Evolutionary conservation across 2,113 vertebrate species (phyloP), one percentile per base, ranked within the genome.

Genomic region (Typhlomys cinereus): DNA sequence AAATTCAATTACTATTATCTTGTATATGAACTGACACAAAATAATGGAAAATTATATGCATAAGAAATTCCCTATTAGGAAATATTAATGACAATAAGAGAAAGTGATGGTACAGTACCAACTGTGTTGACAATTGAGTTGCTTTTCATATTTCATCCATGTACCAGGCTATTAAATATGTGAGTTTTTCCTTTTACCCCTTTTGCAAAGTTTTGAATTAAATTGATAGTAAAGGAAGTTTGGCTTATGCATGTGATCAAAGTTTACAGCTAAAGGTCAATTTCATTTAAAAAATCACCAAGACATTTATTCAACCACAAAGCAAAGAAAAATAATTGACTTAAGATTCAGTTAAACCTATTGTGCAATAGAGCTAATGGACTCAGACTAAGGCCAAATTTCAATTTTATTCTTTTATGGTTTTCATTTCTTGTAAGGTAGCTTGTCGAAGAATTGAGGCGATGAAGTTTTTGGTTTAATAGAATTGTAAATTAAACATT

Each of bases 401-500:
- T 85, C 46, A 73, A 46, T 80, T 92, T 95, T 93, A 91, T 93
- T 80, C 80, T 74, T 95, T 95, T 93, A 88, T 88, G 23, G 6
- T 70, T 81, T 91, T 48, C 94, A 34, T 59, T 79, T 79, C 79
- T 74, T 36, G 85, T 25, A 27, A 62, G 67, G 39, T 41, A 85
- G 75, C 73, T 92, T n/a, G 85, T 34, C 34, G 74, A 97, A 94
- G 59, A 94, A 12, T 62, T 85, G 59, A 85, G 73, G 79, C 57
- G 85, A 95, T 91, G 89, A 92, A 93, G 18, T 96, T 94, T 44
- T 89, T 34, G 21, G 83, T 73, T 94, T 90, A 95, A 94, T 71
- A 57, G 74, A 95, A 94, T 48, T 94, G 34, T 94, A 91, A 96
- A 93, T 95, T 96, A 95, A 89, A 59, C 2, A 36, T 88, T 93